Evolutionary conservation across 2,888 invertebrate species (phyloP), one percentile per base, ranked within the genome.

Genomic region (Lepidonotus clava): DNA sequence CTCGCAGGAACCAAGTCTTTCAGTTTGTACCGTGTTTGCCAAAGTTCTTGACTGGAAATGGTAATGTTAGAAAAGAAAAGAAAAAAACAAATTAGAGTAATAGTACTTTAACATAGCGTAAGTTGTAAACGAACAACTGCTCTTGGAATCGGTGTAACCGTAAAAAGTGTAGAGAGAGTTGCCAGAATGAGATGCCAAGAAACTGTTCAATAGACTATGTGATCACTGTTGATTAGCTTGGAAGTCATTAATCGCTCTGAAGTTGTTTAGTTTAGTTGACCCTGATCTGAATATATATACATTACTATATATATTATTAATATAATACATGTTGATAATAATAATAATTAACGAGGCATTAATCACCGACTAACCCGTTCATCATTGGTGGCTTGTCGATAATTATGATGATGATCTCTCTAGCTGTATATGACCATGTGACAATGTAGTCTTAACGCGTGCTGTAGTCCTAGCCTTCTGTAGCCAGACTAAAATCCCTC

Each of bases 391-490:
- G 80, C 80, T 80, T 80, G 80, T 46, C 46, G 51, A 46, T 80
- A 46, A 46, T 80, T 18, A 41, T 80, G 80, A 80, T 80, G 46
- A 80, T 80, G 41, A 38, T 76, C 21, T 32, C 61, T 76, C 34
- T 80, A 80, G 80, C 80, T 80, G 80, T 80, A 14, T 51, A 80
- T 80, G 41, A 80, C 80, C 80, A 80, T 28, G 46, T 80, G 80
- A 80, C 24, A 46, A 80, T 80, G 80, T 80, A 80, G 28, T 80
- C 76, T 38, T 80, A 80, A 80, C 80, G 80, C 80, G 80, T 80
- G 80, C 80, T 80, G 80, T 80, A 80, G 80, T 46, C 21, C 80
- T 80, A 80, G 80, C 80, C 80, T 80, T 46, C 80, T 80, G 80
- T 80, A 80, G 80, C 80, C 80, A 80, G 80, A 80, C 41, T 28